A percentile compares a stretch with the other conserved stretches of the same genome.
phyloP scores from a whole-genome alignment of 2,888 invertebrate genomes.

The Synergus itoensis region DNA sequence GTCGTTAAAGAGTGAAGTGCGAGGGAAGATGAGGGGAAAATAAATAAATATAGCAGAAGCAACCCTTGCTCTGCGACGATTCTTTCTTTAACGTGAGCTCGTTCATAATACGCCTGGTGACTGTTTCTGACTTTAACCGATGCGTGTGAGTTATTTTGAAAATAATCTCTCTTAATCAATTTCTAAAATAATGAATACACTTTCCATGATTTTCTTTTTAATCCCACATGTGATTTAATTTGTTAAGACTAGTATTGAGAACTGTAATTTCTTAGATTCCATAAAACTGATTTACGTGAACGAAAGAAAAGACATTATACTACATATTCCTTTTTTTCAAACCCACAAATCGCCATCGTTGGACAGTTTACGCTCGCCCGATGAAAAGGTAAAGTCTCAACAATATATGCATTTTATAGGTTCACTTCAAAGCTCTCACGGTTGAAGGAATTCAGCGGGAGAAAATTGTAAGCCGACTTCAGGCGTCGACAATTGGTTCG shows the following conservation, averaged over 20 bases:
- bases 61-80: conserved; percentile 61
- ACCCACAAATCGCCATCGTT: background rate
- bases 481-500: conserved; percentile 59
- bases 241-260: no score
- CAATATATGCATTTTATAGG: conserved; percentile 36
- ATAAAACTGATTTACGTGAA: background rate
- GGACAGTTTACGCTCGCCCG: background rate
- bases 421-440: conserved; percentile 56
- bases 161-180: background rate
- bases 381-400: conserved; percentile 26
- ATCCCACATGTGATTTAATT: no score
- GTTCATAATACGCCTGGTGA: conserved; percentile 70
- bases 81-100: conserved; percentile 65
- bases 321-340: background rate
- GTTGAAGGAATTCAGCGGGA: conserved; percentile 57
- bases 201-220: no score
- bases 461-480: conserved; percentile 57
- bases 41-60: conserved; percentile 69
- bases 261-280: background rate
- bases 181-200: background rate
- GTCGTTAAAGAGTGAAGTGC: conserved; percentile 63
- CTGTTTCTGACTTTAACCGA: conserved; percentile 71
- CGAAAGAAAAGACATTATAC: background rate
- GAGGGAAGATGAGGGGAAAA: conserved; percentile 63
- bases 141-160: background rate